A percentile compares a stretch with the other conserved stretches of the same genome.
Conservation (phyloP, 30 jellyfish, hydroid and myxozoan genomes). For the Cassiopea xamachana region DNA sequence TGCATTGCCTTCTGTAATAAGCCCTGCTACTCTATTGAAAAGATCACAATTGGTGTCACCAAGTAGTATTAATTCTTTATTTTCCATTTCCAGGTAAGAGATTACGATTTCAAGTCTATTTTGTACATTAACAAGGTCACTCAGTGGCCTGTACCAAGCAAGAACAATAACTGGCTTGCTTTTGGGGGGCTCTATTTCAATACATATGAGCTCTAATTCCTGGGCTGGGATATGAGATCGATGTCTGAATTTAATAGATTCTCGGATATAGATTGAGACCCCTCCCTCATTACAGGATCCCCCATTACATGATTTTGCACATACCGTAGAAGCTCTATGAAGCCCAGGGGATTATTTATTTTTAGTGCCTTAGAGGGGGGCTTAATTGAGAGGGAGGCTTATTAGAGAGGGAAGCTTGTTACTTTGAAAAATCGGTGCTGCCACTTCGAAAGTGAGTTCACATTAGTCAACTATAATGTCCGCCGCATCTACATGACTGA, state of each 20-base stretch:
- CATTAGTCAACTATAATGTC: too few species aligned
- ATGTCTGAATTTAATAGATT: not conserved
- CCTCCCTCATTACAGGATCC: slow-evolving; percentile 27
- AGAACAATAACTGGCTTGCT: not conserved
- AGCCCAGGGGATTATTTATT: too few species aligned
- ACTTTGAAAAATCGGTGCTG: too few species aligned
- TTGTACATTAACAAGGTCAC: slow-evolving; percentile 7
- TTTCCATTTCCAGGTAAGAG: slow-evolving; percentile 4
- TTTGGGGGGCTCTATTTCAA: not conserved
- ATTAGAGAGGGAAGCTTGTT: too few species aligned
- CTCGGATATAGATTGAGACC: slow-evolving; percentile 46
- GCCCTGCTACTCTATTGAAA: not conserved
- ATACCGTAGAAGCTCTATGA: too few species aligned
- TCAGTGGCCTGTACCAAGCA: slow-evolving; percentile 52
- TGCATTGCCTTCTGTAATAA: not conserved
- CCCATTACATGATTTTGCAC: not conserved
- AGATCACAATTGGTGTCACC: slow-evolving; percentile 59
- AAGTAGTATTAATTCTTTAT: slow-evolving; percentile 19
- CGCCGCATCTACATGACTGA: too few species aligned
- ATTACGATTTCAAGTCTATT: not conserved
- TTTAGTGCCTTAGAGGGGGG: too few species aligned
- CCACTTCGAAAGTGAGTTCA: too few species aligned
- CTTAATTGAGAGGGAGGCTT: too few species aligned
- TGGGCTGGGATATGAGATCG: not conserved
- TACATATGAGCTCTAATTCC: not conserved